A percentile compares a stretch with the other conserved stretches of the same genome.
Evolutionary conservation across 2,797 vertebrate genomes (phyloP).

Genomic region (Gobionotothen gibberifrons): DNA sequence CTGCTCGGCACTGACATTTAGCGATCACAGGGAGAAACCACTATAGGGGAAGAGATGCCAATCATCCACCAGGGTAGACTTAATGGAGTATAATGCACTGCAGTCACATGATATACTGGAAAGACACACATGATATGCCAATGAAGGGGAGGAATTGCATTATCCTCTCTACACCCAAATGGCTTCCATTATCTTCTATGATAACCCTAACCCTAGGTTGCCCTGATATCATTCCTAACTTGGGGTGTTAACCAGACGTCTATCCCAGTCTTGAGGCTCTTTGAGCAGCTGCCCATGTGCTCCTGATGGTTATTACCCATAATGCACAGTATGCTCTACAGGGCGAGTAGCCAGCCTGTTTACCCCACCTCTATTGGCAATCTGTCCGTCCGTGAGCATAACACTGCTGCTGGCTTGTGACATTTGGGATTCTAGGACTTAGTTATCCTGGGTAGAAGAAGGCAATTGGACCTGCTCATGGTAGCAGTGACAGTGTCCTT

Average conservation of each 20-base stretch:
- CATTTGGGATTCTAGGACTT: neutral
- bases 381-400: too few relatives aligned
- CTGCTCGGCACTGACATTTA: constrained; percentile 1
- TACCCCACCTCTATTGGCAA: too few relatives aligned
- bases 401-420: neutral
- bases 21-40: neutral
- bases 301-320: too few relatives aligned
- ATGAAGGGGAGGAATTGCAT: too few relatives aligned
- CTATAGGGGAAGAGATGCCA: neutral
- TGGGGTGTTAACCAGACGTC: neutral
- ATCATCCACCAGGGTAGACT: neutral
- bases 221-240: neutral
- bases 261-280: too few relatives aligned
- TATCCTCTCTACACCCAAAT: neutral
- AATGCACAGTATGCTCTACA: too few relatives aligned
- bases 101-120: neutral
- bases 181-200: neutral
- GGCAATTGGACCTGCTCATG: too few relatives aligned
- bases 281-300: too few relatives aligned
- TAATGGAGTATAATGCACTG: neutral
- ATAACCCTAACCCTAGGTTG: neutral
- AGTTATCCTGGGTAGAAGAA: too few relatives aligned
- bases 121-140: neutral
- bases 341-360: too few relatives aligned
- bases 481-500: too few relatives aligned